phyloP scores from a whole-genome alignment of 2,888 invertebrate genomes.

The Drosophila kokeensis region DNA sequence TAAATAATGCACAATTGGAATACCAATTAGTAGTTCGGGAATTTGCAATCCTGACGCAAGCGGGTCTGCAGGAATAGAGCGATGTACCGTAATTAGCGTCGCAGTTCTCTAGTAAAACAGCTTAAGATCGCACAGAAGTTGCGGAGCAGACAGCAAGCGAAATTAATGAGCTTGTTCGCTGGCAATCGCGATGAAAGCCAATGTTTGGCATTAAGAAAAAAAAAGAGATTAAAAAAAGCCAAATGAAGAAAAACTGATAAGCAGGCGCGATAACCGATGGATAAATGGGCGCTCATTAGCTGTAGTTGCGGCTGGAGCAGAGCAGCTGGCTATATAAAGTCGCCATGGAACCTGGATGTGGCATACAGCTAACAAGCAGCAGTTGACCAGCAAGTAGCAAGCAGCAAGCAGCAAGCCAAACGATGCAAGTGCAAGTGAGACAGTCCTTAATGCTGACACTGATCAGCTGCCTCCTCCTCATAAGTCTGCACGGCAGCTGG shows the following conservation, averaged over 20 bases:
- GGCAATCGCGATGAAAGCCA: conserved; percentile 73
- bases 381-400: background rate
- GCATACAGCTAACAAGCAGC: conserved; percentile 25
- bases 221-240: background rate
- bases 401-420: conserved; percentile 1
- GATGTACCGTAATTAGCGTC: conserved; percentile 37
- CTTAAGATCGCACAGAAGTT: conserved; percentile 32
- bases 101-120: conserved; percentile 13
- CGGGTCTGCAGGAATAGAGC: background rate
- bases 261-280: conserved; percentile 51
- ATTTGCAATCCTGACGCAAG: background rate
- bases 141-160: conserved; percentile 23
- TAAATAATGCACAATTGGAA: background rate
- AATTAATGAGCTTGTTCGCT: conserved; percentile 58
- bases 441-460: conserved; percentile 20
- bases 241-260: conserved; percentile 51
- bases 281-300: conserved; percentile 71
- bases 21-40: background rate
- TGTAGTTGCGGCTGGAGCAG: conserved; percentile 1
- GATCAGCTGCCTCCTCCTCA: conserved; percentile 5
- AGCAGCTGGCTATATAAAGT: conserved; percentile 35
- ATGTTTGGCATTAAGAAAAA: conserved; percentile 24
- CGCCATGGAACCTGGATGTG: background rate
- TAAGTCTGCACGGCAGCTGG: conserved; percentile 1
- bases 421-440: conserved; percentile 16